Evolutionary conservation across 2,113 vertebrate genomes (phyloP), one percentile per base, ranked within the genome.

Genomic region (Burhinus bistriatus): DNA sequence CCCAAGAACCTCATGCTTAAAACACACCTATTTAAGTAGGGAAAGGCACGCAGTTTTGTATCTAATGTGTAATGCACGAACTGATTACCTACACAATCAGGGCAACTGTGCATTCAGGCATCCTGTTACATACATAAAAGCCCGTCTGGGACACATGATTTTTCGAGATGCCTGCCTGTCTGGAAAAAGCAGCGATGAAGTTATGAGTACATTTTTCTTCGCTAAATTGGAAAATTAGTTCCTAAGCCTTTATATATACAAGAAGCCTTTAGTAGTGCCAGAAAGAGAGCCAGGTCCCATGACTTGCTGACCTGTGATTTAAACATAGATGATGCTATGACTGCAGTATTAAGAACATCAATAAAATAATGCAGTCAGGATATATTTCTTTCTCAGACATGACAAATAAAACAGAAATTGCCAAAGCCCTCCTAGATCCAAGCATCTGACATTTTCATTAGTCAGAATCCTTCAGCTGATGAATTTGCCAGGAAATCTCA

Each of bases 361-460:
- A 81, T 91, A 83, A 95, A 94, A 82, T 79, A 87, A 92, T 57
- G 55, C n/a, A 95, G 86, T 83, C 30, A 26, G 83, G 44, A 80
- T 91, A 78, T 76, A 93, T 80, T 96, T 87, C 40, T 81, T 88
- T 94, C 78, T 91, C 82, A 96, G 88, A 95, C 89, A 95, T 36
- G 64, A 89, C 64, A 96, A 96, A 97, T 79, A 93, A 71, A 87
- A 64, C 36, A 92, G 26, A 83, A 94, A 91, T 44, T 72, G 83
- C 91, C 84, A 96, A 89, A 80, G 42, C 26, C 59, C n/a, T 91
- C 49, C 72, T 59, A 73, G 11, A 12, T 84, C 90, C 94, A 96
- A 55, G 69, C 81, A 90, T 82, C 52, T 89, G 89, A 89, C 42
- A 68, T 86, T 96, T 94, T 58, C 61, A 71, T 94, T 82, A 94